Conservation (phyloP, 2,113 vertebrate genomes). For the Peromyscus maniculatus region DNA sequence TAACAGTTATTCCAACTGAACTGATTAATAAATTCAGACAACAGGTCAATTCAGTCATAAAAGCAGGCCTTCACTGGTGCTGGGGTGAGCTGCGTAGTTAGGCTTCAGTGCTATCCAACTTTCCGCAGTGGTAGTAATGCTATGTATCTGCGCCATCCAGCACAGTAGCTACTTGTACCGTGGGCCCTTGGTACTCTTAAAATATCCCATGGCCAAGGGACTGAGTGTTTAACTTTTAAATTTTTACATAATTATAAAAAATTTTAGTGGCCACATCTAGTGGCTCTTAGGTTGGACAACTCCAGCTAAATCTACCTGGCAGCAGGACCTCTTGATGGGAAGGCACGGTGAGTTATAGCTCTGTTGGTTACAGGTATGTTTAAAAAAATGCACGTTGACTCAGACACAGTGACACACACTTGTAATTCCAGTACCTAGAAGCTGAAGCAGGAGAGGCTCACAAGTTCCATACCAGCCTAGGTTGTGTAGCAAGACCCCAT, state of each 20-base stretch:
- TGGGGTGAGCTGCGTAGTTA: not conserved
- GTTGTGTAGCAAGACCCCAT: not conserved
- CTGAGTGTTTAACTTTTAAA: not conserved
- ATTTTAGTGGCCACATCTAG: not conserved
- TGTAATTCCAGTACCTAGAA: not conserved
- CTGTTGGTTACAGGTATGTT: not conserved
- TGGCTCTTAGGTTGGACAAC: not conserved
- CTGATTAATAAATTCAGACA: conserved; percentile 60
- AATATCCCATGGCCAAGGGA: not conserved
- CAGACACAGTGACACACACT: not conserved
- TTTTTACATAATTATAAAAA: not conserved
- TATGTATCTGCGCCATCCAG: not conserved
- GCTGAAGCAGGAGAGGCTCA: not conserved
- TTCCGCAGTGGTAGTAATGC: not conserved
- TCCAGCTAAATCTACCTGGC: not conserved
- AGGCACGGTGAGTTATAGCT: not conserved
- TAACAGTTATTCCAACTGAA: conserved; percentile 36
- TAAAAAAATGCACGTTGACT: not conserved
- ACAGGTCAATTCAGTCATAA: conserved; percentile 54
- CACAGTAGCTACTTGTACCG: accelerated
- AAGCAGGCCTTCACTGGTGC: conserved; percentile 4
- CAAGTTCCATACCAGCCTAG: not conserved
- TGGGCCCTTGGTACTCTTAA: not conserved
- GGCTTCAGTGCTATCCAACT: not conserved
- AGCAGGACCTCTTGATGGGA: not conserved